These are phyloP conservation scores for Phyllotreta striolata DNA, from an alignment of 2,888 invertebrate genomes.

Conservation along the genomic window DNA sequence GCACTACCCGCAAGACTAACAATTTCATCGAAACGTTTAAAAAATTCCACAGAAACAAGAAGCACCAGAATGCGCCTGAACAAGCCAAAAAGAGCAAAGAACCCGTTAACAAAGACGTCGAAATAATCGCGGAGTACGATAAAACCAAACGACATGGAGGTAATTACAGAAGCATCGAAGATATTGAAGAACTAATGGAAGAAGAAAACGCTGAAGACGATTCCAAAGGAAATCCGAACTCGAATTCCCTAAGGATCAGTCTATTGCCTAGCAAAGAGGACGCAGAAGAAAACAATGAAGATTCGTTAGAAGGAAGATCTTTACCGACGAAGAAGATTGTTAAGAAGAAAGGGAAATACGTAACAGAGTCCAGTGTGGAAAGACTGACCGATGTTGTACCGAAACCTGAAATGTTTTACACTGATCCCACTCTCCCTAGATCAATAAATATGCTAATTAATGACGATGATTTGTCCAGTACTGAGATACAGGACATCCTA, in stretches of 20 bases:
- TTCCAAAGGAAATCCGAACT: neutral
- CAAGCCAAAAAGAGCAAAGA: conserved; percentile 12
- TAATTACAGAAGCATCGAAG: conserved; percentile 41
- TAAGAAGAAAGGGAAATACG: conserved; percentile 17
- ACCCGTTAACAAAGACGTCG: conserved; percentile 34
- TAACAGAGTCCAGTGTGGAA: conserved; percentile 29
- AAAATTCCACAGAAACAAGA: conserved; percentile 34
- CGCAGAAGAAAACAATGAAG: conserved; percentile 24
- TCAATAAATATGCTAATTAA: conserved; percentile 51
- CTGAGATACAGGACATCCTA: conserved; percentile 37
- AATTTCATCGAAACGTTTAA: conserved; percentile 32
- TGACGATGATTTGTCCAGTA: conserved; percentile 24
- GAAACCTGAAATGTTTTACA: conserved; percentile 52
- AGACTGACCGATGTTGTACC: conserved; percentile 50
- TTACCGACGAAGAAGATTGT: too few relatives aligned
- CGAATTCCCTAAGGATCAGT: neutral
- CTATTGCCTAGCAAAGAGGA: neutral
- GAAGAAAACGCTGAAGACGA: conserved; percentile 7
- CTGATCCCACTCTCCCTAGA: conserved; percentile 51
- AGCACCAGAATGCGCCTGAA: conserved; percentile 30
- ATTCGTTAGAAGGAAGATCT: conserved; percentile 7
- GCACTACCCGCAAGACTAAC: conserved; percentile 23
- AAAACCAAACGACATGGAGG: conserved; percentile 44
- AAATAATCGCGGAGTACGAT: conserved; percentile 42
- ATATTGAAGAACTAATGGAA: neutral